Evolutionary conservation across 2,888 invertebrate genomes (phyloP).

Genomic region (Drosophila diplacantha): DNA sequence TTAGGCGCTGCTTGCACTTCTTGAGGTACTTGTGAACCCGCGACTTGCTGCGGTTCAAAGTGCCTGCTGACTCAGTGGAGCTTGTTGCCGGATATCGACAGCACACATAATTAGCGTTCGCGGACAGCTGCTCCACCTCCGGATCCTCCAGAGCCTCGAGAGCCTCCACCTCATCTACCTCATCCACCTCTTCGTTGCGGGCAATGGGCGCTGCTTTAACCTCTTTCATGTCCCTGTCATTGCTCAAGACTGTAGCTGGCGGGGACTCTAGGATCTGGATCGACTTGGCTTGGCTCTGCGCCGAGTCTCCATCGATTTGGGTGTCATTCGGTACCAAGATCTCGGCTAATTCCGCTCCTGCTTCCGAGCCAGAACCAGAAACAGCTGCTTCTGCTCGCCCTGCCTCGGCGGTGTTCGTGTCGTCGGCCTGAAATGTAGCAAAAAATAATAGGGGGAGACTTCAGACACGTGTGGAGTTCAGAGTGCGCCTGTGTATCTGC

Average conservation of each 20-base stretch:
- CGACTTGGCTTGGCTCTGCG: constrained; percentile 13
- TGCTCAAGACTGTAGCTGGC: constrained; percentile 29
- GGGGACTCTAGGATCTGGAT: constrained; percentile 32
- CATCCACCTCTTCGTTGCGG: constrained; percentile 61
- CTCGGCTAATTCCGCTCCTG: constrained; percentile 61
- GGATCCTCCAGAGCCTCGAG: constrained; percentile 15
- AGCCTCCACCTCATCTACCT: constrained; percentile 8
- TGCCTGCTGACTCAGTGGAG: constrained; percentile 22
- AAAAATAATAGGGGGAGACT: constrained; percentile 30
- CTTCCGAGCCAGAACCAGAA: constrained; percentile 21
- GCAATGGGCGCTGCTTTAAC: constrained; percentile 70
- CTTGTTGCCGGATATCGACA: constrained; percentile 57
- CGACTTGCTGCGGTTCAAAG: constrained; percentile 75
- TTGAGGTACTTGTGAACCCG: constrained; percentile 77
- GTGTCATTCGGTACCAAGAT: constrained; percentile 73
- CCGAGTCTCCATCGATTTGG: constrained; percentile 61
- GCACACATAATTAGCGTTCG: constrained; percentile 69
- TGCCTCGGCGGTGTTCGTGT: constrained; percentile 53
- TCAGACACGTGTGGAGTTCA: constrained; percentile 63
- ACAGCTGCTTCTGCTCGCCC: constrained; percentile 45
- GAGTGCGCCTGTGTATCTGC: constrained; percentile 33
- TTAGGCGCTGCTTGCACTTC: constrained; percentile 77
- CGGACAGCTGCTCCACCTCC: constrained; percentile 39
- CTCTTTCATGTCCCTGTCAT: constrained; percentile 47
- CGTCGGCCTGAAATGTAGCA: constrained; percentile 52